These are phyloP conservation scores for Gryllus longicercus DNA, from an alignment of 2,888 invertebrate species.

Conservation along the genomic window DNA sequence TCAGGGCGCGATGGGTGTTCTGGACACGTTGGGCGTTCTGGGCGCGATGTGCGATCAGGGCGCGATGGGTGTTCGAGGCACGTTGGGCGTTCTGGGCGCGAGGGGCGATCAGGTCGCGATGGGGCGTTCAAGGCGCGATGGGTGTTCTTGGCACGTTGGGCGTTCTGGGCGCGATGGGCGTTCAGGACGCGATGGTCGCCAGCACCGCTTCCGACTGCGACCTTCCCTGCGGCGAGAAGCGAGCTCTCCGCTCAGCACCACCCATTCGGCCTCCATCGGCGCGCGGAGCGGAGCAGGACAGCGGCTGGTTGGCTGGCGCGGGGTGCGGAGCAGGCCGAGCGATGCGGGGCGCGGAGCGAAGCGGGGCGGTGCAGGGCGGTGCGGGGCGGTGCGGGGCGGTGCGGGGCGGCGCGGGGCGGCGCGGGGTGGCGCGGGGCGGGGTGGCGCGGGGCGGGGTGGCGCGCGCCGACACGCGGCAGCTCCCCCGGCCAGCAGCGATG, in stretches of 20 bases:
- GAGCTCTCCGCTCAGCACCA: neutral
- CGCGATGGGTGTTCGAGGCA: too few relatives aligned
- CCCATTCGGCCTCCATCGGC: neutral
- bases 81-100: too few relatives aligned
- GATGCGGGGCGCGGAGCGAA: neutral
- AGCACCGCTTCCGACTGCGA: neutral
- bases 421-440: neutral
- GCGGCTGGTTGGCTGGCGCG: neutral
- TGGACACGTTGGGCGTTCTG: too few relatives aligned
- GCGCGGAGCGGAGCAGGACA: neutral
- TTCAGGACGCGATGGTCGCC: too few relatives aligned
- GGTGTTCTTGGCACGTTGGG: too few relatives aligned
- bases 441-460: neutral
- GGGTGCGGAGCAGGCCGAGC: neutral
- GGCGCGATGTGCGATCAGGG: too few relatives aligned
- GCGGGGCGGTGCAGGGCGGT: neutral
- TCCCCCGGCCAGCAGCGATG: constrained; percentile 22
- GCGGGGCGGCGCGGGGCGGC: neutral
- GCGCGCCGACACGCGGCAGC: constrained; percentile 2
- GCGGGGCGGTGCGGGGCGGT: neutral
- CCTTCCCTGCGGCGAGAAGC: neutral
- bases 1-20: too few relatives aligned
- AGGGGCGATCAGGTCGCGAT: too few relatives aligned
- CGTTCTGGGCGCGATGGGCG: too few relatives aligned
- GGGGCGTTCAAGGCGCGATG: too few relatives aligned